These are phyloP conservation scores for Clistopyga incitator DNA, from an alignment of 2,888 invertebrate species.

Conservation along the genomic window DNA sequence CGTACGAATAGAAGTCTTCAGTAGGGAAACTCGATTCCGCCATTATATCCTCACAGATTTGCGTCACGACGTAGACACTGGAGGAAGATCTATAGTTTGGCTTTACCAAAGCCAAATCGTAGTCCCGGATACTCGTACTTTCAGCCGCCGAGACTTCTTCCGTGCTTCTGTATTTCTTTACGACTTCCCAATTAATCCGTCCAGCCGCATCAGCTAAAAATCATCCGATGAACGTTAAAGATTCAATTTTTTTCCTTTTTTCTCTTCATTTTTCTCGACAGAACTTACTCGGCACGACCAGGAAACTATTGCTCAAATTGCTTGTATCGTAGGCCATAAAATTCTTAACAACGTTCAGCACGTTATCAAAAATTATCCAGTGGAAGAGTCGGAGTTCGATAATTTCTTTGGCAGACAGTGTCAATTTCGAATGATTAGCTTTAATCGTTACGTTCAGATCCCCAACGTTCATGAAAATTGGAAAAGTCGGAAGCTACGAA, in stretches of 20 bases:
- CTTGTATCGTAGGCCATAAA: constrained; percentile 87
- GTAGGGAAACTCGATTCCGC: constrained; percentile 89
- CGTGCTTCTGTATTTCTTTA: constrained; percentile 84
- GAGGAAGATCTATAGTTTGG: constrained; percentile 91
- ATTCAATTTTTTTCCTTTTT: not conserved
- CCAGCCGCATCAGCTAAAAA: constrained; percentile 74
- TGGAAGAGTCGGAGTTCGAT: constrained; percentile 88
- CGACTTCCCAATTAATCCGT: constrained; percentile 88
- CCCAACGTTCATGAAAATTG: constrained; percentile 90
- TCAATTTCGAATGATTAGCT: constrained; percentile 85
- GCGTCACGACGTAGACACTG: constrained; percentile 88
- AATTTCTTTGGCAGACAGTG: constrained; percentile 85
- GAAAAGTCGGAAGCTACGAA: constrained; percentile 86
- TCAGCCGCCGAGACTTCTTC: constrained; percentile 79
- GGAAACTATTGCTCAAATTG: constrained; percentile 85
- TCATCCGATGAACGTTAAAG: not conserved
- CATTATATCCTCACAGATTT: constrained; percentile 88
- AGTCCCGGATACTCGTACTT: constrained; percentile 80
- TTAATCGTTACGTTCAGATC: constrained; percentile 85
- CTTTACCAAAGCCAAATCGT: constrained; percentile 91
- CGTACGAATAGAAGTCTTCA: constrained; percentile 87
- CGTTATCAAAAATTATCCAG: constrained; percentile 89
- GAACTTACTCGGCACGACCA: constrained; percentile 81
- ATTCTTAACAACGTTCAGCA: constrained; percentile 88
- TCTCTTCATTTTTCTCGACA: not conserved